These are phyloP conservation scores for Phylloscopus trochiloides DNA, from an alignment of 2,113 vertebrate genomes.

Conservation along the genomic window DNA sequence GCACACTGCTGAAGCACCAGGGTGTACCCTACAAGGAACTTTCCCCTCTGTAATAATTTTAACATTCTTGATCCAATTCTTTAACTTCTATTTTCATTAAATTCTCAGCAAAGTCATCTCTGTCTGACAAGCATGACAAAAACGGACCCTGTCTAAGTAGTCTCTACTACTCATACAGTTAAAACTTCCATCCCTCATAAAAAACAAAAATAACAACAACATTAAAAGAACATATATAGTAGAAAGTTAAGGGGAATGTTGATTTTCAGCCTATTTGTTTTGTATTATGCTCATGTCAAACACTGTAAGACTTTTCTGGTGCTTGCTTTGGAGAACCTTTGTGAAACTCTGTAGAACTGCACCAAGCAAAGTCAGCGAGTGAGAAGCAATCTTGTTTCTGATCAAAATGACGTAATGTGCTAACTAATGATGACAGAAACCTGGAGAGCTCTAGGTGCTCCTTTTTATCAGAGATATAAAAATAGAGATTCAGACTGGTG, in stretches of 20 bases:
- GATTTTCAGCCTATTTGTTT: background rate
- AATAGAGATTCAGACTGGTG: background rate
- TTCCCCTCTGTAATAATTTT: background rate
- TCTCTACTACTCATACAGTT: background rate
- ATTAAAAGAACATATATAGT: background rate
- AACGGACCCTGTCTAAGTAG: background rate
- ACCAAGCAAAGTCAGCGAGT: background rate
- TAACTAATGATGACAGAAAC: slow-evolving; percentile 12
- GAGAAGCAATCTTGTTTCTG: slow-evolving; percentile 14
- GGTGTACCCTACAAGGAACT: background rate
- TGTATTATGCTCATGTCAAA: background rate
- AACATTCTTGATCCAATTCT: background rate
- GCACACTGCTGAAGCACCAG: background rate
- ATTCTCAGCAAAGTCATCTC: background rate
- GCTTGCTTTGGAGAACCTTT: slow-evolving; percentile 15
- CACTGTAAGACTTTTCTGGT: background rate
- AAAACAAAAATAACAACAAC: background rate
- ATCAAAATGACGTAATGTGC: background rate
- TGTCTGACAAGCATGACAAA: background rate
- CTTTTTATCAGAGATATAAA: background rate
- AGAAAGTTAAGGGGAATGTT: background rate
- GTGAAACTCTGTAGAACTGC: background rate
- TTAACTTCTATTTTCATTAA: background rate
- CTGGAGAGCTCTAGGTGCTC: slow-evolving; percentile 9
- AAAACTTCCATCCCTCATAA: background rate